Base-by-base conservation (phyloP, 2,797 vertebrate species). In the Pipistrellus nathusii region DNA sequence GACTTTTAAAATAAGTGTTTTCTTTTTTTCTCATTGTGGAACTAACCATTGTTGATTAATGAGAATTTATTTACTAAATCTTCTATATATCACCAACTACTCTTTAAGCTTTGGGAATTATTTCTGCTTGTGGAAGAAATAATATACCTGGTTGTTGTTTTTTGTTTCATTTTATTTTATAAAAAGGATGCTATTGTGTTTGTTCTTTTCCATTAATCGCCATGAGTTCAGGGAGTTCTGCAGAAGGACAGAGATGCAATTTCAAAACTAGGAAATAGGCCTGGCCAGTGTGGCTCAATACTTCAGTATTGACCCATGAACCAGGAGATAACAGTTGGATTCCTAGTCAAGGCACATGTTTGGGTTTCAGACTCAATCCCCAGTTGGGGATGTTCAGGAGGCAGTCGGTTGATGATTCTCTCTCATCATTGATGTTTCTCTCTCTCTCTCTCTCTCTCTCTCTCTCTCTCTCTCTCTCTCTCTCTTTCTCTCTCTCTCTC, bases 71-170 rank as follows among this genome's bases (percentile, higher is more conserved):
- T 87, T 64, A 30, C 38, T 71, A 77, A 64, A 81, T 5, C 6
- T 80, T 95, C 72, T 83, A 88, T 88, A 80, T 75, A 91, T 48
- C 59, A 62, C 32, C 44, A 66, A 38, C 46, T 75, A 48, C 77
- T 81, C 18, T 64, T 90, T 83, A 62, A 25, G 9, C 9, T 57
- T 0, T 27, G 46, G 53, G 8, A 72, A 12, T 87, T 27, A 62
- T 90, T 93, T 77, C 18, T 84, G 81, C 14, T 14, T 18, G 25
- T 53, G 20, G 30, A 9, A 72, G 14, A 69, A 94, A 90, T 68
- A 59, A 5, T 30, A 84, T 71, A 46, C 30, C 38, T 92, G 1
- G 51, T 69, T 66, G 15, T 75, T 15, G 21, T 71, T 13, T 30
- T 59, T 17, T 73, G 15, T 64, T 88, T 46, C 55, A 15, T 13